Percentiles rank a stretch among this genome's conserved stretches.
These are phyloP conservation scores for Lepeophtheirus salmonis DNA, from an alignment of 1,140 invertebrate species.

Conservation along the genomic window DNA sequence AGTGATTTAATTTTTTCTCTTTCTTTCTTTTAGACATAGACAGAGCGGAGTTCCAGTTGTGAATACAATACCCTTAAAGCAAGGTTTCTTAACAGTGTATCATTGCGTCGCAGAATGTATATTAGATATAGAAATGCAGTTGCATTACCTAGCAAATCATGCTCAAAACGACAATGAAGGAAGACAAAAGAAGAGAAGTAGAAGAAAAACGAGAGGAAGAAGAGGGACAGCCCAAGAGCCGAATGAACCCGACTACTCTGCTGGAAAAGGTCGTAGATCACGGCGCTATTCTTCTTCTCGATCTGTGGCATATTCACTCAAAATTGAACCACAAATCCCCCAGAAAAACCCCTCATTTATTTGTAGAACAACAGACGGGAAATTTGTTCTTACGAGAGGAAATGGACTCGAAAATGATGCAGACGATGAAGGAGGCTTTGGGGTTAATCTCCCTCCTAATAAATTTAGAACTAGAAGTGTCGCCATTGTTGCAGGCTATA, in stretches of 20 bases:
- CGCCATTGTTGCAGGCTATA: slow-evolving; percentile 17
- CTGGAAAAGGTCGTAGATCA: background rate
- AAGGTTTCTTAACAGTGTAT: slow-evolving; percentile 6
- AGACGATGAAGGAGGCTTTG: slow-evolving; percentile 16
- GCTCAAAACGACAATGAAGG: background rate
- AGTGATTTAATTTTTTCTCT: background rate
- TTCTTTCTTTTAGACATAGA: slow-evolving; percentile 8
- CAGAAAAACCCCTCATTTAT: background rate
- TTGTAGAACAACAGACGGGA: background rate
- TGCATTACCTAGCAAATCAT: background rate
- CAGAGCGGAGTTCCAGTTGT: slow-evolving; percentile 18
- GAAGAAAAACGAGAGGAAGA: too few relatives aligned
- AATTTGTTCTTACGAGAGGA: background rate
- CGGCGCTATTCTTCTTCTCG: background rate
- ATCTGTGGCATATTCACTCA: background rate
- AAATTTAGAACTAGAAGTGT: slow-evolving; percentile 15
- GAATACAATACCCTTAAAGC: background rate
- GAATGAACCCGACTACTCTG: background rate
- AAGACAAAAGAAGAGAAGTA: too few relatives aligned
- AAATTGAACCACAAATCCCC: background rate
- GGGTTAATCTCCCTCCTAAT: slow-evolving; percentile 11
- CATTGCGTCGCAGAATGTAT: slow-evolving; percentile 6
- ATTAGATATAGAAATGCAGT: background rate
- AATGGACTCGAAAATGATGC: background rate
- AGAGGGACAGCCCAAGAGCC: too few relatives aligned